A percentile compares a stretch with the other conserved stretches of the same genome.
These are phyloP conservation scores for Cepaea hortensis DNA, from an alignment of 2,888 invertebrate genomes.

Conservation along the genomic window DNA sequence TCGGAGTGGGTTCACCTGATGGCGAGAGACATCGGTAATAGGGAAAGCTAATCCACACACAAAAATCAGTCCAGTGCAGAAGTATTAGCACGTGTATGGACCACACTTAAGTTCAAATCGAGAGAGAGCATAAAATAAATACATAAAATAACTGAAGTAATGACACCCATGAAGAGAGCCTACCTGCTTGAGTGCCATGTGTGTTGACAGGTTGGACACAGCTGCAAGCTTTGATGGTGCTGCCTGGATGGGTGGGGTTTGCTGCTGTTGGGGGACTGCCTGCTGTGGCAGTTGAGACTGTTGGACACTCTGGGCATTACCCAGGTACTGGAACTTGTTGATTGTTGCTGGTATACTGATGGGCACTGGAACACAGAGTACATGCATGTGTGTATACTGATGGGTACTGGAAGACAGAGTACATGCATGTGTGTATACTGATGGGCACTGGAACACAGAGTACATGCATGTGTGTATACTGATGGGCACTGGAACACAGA, in stretches of 20 bases:
- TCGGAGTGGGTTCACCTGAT: too few relatives aligned
- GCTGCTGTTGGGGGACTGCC: constrained; percentile 25
- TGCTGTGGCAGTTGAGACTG: constrained; percentile 45
- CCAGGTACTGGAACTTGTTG: constrained; percentile 47
- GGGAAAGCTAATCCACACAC: too few relatives aligned
- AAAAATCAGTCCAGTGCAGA: too few relatives aligned
- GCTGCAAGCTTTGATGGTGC: constrained; percentile 45
- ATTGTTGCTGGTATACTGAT: constrained; percentile 61
- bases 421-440: constrained; percentile 51
- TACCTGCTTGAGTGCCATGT: constrained; percentile 56
- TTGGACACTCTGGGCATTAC: constrained; percentile 11
- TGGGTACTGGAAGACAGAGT: constrained; percentile 46
- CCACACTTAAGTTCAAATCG: too few relatives aligned
- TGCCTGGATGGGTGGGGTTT: constrained; percentile 35
- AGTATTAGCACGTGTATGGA: too few relatives aligned
- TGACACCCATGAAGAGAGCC: not conserved
- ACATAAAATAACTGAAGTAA: too few relatives aligned
- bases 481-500: constrained; percentile 50
- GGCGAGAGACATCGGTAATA: too few relatives aligned
- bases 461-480: constrained; percentile 51
- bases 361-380: constrained; percentile 44
- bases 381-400: constrained; percentile 54
- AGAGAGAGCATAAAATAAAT: too few relatives aligned
- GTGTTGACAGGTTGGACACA: constrained; percentile 43
- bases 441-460: constrained; percentile 51